Base-by-base conservation (phyloP, 2,888 invertebrate species). In the Agriopis marginaria region DNA sequence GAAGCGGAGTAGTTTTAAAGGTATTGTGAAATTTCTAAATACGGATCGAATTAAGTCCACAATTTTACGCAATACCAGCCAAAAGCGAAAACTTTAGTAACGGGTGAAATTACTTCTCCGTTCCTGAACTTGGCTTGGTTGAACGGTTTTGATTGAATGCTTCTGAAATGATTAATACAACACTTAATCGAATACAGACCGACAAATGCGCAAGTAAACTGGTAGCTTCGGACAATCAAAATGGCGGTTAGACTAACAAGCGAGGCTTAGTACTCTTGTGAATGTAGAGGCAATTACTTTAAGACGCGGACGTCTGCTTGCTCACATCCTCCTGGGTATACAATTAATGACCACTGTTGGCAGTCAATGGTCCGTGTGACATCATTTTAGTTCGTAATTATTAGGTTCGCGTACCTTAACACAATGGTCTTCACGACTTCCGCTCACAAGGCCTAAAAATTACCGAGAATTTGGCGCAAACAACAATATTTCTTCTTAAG, bases 41-140 rank as follows among this genome's bases (percentile, higher is more conserved):
- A 77, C 66, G 75, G 75, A 77, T 76, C 73, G 75, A 74, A 80
- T 80, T 81, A 77, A 74, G 72, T 74, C 64, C 59, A 76, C 66
- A 76, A 77, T 80, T 82, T 79, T 74, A 73, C 72, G 73, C 66
- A 77, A 77, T 70, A 73, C 65, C 71, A 72, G 63, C 75, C 64
- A 67, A 76, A 70, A 68, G 72, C 69, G 64, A 74, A 77, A 82
- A 82, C 75, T 84, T 83, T 80, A 72, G 76, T 77, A 76, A 72
- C 73, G 70, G 67, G 61, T 72, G 42, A 77, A 79, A 81, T 80
- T 79, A 79, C 73, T 75, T 74, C 75, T 68, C 73, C 72, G 72
- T 75, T 79, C 74, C 79, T 78, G 79, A 69, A 73, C 75, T 78
- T 77, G 78, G 79, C 76, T 79, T 76, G 80, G 80, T 79, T 75